These are phyloP conservation scores for Apodemia duryi DNA, from an alignment of 2,888 invertebrate species.

Conservation along the genomic window DNA sequence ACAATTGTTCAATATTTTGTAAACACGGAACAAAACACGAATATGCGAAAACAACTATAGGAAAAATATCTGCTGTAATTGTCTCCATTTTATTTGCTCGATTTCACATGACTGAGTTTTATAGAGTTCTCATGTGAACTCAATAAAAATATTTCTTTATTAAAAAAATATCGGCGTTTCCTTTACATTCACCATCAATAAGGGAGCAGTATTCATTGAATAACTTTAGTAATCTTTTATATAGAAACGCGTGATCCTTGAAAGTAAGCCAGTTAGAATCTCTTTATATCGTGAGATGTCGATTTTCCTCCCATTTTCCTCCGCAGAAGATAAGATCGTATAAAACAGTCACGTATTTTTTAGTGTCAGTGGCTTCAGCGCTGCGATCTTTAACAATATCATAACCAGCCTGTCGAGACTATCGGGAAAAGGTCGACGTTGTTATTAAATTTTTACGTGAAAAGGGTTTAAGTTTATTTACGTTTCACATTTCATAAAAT, in stretches of 20 bases:
- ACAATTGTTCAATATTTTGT: not conserved
- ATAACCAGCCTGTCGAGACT: slow-evolving; percentile 55
- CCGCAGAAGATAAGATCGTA: slow-evolving; percentile 48
- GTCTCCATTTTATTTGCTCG: slow-evolving; percentile 9
- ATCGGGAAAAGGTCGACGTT: slow-evolving; percentile 49
- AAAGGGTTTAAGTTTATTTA: slow-evolving; percentile 28
- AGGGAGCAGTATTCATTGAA: slow-evolving; percentile 22
- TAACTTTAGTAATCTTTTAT: slow-evolving; percentile 28
- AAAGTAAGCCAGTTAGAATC: slow-evolving; percentile 31
- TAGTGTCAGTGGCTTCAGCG: slow-evolving; percentile 44
- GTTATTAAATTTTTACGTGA: slow-evolving; percentile 36
- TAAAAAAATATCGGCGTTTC: slow-evolving; percentile 12
- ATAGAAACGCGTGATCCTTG: slow-evolving; percentile 27
- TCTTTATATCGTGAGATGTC: slow-evolving; percentile 41
- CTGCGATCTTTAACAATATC: slow-evolving; percentile 62
- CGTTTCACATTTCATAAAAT: slow-evolving; percentile 17
- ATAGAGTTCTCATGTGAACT: slow-evolving; percentile 5
- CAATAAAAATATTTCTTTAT: slow-evolving; percentile 18
- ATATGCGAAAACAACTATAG: not conserved
- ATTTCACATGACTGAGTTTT: slow-evolving; percentile 12
- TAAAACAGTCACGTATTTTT: slow-evolving; percentile 73
- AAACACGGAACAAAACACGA: not conserved
- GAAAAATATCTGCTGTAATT: slow-evolving; percentile 1
- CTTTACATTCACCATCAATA: slow-evolving; percentile 18
- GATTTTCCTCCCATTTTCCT: slow-evolving; percentile 67